Evolutionary conservation across 2,888 invertebrate genomes (phyloP), one percentile per base, ranked within the genome.

Genomic region (Synanthedon vespiformis): DNA sequence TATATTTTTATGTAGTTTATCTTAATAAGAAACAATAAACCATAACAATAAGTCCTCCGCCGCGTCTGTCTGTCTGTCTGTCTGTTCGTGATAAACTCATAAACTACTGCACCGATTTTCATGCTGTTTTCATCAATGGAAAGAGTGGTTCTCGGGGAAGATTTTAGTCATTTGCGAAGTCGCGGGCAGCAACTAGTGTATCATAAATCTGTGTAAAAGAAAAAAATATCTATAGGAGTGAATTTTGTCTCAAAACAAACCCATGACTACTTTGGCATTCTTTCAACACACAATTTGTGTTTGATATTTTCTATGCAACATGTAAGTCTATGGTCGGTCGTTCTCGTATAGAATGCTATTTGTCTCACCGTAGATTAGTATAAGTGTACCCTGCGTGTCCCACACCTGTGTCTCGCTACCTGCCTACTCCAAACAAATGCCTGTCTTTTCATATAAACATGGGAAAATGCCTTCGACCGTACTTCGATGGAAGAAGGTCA

Each of bases 361-460:
- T 81, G 76, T 83, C 77, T 81, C 71, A 64, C 61, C 72, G 69
- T 72, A 77, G 83, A 82, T 84, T 82, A 83, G 76, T 70, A 66
- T 73, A 75, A 78, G 80, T 76, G 74, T 57, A 52, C 72, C 65
- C 61, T 60, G 56, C 62, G 64, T 63, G 62, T 60, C 58, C 58
- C 62, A 64, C 79, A 80, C 77, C 80, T 79, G 80, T 51, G 74
- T 59, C 61, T 63, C 48, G 14, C 13, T 18, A 16, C 48, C 48
- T 48, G 22, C 16, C 22, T 18, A 12, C 22, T 48, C 2, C 48
- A 48, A 48, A 48, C 48, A 48, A 44, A 12, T 44, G 44, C 44
- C 44, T n/a, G 0, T 44, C n/a, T 44, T 44, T 44, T 13, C 44
- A 13, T 44, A 13, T 44, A 44, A 44, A 44, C n/a, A n/a, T 5